A percentile compares a stretch with the other conserved stretches of the same genome.
These are phyloP conservation scores for Lordiphosa andalusiaca DNA, from an alignment of 2,888 invertebrate species.

Conservation along the genomic window DNA sequence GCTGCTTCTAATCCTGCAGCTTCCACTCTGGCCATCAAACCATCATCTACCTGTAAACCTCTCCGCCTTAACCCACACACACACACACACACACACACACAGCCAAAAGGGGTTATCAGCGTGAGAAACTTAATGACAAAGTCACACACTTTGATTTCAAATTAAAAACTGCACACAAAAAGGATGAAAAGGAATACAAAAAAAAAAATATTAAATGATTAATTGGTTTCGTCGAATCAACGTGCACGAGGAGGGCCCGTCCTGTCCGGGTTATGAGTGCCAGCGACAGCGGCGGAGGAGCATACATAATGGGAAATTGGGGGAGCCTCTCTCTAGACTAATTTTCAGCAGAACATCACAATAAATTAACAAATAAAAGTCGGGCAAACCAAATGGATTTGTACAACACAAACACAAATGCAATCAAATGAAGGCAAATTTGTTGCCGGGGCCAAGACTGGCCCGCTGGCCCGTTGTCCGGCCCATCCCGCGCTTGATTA, in stretches of 20 bases:
- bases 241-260: constrained; percentile 26
- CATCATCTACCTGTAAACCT: neutral
- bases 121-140: constrained; percentile 33
- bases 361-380: constrained; percentile 74
- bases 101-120: constrained; percentile 3
- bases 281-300: constrained; percentile 23
- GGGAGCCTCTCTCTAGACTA: constrained; percentile 60
- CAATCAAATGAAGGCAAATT: constrained; percentile 68
- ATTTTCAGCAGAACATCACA: constrained; percentile 70
- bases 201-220: constrained; percentile 46
- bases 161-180: constrained; percentile 10
- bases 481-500: too few species aligned
- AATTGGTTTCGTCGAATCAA: constrained; percentile 57
- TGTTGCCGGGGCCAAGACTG: too few species aligned
- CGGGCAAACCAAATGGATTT: constrained; percentile 56
- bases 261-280: constrained; percentile 45
- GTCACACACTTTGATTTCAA: constrained; percentile 32
- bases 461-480: too few species aligned
- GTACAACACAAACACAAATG: constrained; percentile 23
- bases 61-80: too few species aligned
- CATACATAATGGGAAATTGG: constrained; percentile 65
- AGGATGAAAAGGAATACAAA: constrained; percentile 7
- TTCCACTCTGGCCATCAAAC: too few species aligned
- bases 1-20: too few species aligned
- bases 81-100: too few species aligned